Base-by-base conservation (phyloP, 2,113 vertebrate genomes). In the Saccopteryx leptura region DNA sequence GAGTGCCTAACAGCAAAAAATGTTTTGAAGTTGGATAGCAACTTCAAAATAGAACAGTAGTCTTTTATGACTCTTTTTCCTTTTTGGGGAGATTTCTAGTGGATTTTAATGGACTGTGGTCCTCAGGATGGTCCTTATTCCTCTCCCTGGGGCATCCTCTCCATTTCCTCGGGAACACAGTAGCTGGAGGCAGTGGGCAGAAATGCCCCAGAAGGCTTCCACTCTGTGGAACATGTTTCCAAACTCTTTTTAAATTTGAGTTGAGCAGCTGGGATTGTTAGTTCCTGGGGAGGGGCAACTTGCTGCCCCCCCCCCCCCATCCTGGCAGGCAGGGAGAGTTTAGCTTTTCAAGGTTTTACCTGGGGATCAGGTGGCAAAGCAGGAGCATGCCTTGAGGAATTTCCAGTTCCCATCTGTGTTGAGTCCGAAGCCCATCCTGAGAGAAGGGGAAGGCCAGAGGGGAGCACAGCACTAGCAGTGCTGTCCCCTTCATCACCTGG, bases 401-500 rank as follows among this genome's bases (percentile, higher is more conserved):
- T 54, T n/a, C 39, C 3, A 10, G 63, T 78, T 56, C 61, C 65
- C 15, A 7, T 58, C 52, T 2, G 13, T 31, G 26, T 71, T 90
- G 78, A 78, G 66, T 68, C 88, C 94, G 91, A 97, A 83, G 21
- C 65, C 63, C 92, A 78, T 61, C 93, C 63, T 17, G 19, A 90
- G 48, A 94, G 95, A 93, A 85, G 7, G 61, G 93, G 54, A 61
- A 76, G 69, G 17, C 79, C 68, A 88, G 61, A 95, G 89, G 86
- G 75, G 19, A 15, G 4, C 72, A 48, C 52, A 94, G 75, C 26
- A 63, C 80, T 11, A 17, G 13, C 87, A 2, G 76, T 52, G 80
- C 92, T 98, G 97, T 97, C 93, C 63, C 52, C 66, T 60, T 97
- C 74, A 61, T 96, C 95, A 90, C 74, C 50, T 75, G 31, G 79